Evolutionary conservation across 2,113 vertebrate genomes (phyloP).

Genomic region (Sinocyclocheilus rhinocerous): DNA sequence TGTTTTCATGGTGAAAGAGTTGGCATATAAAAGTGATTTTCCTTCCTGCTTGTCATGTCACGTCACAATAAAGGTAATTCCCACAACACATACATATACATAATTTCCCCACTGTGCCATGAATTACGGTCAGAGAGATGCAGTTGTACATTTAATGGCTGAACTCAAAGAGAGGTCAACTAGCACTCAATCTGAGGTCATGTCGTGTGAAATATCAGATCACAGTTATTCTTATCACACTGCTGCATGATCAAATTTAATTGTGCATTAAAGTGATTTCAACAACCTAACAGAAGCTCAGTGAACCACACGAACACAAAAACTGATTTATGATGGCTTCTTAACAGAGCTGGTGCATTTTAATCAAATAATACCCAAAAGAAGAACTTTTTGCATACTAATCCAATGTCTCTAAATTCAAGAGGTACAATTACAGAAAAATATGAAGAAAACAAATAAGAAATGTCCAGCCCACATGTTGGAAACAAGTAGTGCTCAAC

Average conservation of each 20-base stretch:
- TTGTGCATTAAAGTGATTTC: constrained; percentile 2
- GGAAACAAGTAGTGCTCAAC: neutral
- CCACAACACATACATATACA: neutral
- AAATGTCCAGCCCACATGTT: neutral
- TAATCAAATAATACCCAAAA: neutral
- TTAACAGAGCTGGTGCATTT: neutral
- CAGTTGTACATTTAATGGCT: neutral
- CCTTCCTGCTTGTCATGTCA: too few relatives aligned
- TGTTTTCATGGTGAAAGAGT: neutral
- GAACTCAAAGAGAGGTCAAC: neutral
- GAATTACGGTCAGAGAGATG: neutral
- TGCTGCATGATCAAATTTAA: neutral
- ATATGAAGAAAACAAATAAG: neutral
- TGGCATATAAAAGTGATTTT: neutral
- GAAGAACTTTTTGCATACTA: neutral
- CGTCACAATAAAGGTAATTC: constrained; percentile 3
- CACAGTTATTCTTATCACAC: neutral
- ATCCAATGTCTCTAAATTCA: neutral
- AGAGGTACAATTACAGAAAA: neutral
- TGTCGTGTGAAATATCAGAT: neutral
- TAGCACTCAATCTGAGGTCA: neutral
- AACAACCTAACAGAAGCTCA: constrained; percentile 3
- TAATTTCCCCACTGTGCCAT: neutral
- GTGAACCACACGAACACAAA: neutral
- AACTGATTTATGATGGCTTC: neutral